A percentile compares a stretch with the other conserved stretches of the same genome.
Conservation (phyloP, 2,797 vertebrate species). For the Ptychadena robeensis region DNA sequence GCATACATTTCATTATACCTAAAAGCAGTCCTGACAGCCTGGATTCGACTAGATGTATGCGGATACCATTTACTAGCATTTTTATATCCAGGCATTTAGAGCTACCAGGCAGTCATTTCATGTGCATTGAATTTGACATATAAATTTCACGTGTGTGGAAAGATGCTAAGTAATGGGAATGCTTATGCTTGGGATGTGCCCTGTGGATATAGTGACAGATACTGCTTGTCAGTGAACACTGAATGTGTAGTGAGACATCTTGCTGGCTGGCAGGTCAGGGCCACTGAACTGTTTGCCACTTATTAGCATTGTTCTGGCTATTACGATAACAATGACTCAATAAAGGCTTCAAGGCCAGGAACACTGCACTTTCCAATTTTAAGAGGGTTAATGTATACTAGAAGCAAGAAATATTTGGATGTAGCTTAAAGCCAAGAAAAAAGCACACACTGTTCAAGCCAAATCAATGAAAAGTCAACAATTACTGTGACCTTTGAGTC, state of each 20-base stretch:
- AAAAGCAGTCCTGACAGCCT: neutral
- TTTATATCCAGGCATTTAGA: neutral
- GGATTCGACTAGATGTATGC: neutral
- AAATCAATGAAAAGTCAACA: conserved; percentile 19
- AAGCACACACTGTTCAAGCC: neutral
- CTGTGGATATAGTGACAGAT: neutral
- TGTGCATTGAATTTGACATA: neutral
- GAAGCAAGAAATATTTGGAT: conserved; percentile 5
- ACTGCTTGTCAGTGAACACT: neutral
- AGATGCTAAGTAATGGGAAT: neutral
- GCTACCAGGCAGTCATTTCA: neutral
- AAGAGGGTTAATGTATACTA: neutral
- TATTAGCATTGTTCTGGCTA: neutral
- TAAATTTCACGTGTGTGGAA: conserved; percentile 1
- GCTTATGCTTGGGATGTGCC: neutral
- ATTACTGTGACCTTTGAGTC: conserved; percentile 33
- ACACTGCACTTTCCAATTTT: neutral
- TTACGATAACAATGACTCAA: neutral
- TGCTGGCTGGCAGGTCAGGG: neutral
- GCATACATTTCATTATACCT: no score
- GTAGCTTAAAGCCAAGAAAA: neutral
- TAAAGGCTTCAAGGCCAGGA: neutral
- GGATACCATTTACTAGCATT: neutral
- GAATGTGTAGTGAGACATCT: neutral
- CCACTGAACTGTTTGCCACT: neutral